A percentile compares a stretch with the other conserved stretches of the same genome.
Conservation (phyloP, 1,140 invertebrate genomes). For the Drosophila littoralis region DNA sequence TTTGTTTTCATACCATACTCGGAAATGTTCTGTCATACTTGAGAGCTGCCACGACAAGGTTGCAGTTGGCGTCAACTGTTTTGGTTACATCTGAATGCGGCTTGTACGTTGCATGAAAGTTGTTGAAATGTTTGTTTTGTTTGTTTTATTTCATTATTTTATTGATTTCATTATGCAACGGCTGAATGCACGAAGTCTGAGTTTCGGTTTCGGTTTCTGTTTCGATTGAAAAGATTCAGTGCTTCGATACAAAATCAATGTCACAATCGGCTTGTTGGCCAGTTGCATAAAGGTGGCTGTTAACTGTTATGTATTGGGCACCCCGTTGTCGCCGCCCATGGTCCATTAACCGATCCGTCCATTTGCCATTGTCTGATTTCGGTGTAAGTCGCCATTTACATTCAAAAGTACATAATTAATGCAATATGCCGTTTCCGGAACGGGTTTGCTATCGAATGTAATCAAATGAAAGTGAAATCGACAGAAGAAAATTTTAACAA, state of each 20-base stretch:
- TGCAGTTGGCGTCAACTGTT: neutral
- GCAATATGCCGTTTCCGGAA: constrained; percentile 52
- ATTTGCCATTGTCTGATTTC: constrained; percentile 37
- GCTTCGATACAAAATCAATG: constrained; percentile 29
- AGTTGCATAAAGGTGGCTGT: constrained; percentile 29
- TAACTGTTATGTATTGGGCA: constrained; percentile 20
- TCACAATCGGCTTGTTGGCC: constrained; percentile 22
- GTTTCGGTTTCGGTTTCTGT: neutral
- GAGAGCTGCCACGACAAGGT: no score
- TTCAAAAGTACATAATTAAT: constrained; percentile 68
- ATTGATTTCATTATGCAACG: constrained; percentile 18
- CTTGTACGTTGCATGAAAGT: neutral
- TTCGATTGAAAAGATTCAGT: constrained; percentile 5
- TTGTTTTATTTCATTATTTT: neutral
- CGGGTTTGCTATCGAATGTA: constrained; percentile 46
- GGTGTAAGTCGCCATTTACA: constrained; percentile 44
- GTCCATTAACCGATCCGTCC: neutral
- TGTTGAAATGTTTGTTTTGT: neutral
- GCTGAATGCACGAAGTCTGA: neutral
- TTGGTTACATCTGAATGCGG: neutral
- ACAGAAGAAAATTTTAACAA: constrained; percentile 58
- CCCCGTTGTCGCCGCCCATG: constrained; percentile 5
- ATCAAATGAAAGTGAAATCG: constrained; percentile 72
- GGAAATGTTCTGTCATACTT: no score
- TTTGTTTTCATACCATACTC: neutral